phyloP scores from a whole-genome alignment of 2,797 vertebrate genomes.

The Cryptoblepharus egeriae region DNA sequence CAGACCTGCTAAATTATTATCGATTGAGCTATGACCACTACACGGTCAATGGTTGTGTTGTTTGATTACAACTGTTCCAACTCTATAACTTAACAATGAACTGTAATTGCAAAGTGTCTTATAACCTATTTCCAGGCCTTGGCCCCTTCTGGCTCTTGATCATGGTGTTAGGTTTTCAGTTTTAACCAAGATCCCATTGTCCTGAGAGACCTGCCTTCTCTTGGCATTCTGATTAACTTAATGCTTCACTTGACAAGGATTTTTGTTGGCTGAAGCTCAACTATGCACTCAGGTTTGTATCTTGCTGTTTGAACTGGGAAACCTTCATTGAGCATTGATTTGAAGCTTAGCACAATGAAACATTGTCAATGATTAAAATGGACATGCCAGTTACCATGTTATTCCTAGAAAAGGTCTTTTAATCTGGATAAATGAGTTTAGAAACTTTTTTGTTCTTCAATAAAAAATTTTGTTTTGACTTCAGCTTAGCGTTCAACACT shows the following conservation, averaged over 20 bases:
- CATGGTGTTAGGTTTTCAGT: conserved; percentile 39
- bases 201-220: conserved; percentile 60
- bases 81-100: conserved; percentile 28
- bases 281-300: conserved; percentile 62
- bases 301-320: conserved; percentile 52
- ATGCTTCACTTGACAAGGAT: conserved; percentile 72
- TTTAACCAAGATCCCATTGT: conserved; percentile 51
- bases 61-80: conserved; percentile 17
- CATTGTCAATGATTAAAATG: conserved; percentile 12
- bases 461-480: no score
- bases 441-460: no score
- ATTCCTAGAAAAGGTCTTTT: neutral
- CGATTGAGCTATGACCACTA: neutral
- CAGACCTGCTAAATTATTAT: neutral
- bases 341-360: conserved; percentile 45
- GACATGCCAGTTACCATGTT: neutral
- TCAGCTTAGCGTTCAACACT: no score
- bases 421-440: neutral
- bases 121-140: conserved; percentile 28
- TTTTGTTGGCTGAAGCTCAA: conserved; percentile 56
- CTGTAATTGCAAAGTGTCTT: conserved; percentile 33
- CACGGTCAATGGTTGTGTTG: conserved; percentile 3
- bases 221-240: conserved; percentile 46
- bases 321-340: conserved; percentile 43
- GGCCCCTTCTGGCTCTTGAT: conserved; percentile 57